Evolutionary conservation across 2,113 vertebrate species (phyloP).

Genomic region (Chionomys nivalis): DNA sequence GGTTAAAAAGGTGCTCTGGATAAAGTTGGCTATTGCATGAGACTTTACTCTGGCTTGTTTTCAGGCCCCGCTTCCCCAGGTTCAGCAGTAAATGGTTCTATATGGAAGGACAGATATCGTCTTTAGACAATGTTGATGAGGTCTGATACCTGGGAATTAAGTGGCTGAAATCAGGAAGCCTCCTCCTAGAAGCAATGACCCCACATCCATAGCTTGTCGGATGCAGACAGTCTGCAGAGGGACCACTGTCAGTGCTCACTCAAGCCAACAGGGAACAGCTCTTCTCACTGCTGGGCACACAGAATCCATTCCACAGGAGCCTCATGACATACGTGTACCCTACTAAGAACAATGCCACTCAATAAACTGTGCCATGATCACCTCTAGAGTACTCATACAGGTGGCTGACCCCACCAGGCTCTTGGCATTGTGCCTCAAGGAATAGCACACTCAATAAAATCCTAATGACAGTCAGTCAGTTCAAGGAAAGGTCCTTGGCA

Average conservation of each 20-base stretch:
- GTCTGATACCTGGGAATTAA: not conserved
- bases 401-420: slow-evolving; percentile 29
- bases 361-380: not conserved
- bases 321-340: not conserved
- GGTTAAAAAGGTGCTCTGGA: not conserved
- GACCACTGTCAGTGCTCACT: not conserved
- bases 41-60: not conserved
- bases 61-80: not conserved
- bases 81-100: not conserved
- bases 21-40: not conserved
- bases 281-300: not conserved
- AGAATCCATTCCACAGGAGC: not conserved
- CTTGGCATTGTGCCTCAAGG: not conserved
- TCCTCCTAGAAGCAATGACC: not conserved
- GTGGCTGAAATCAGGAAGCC: not conserved
- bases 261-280: not conserved
- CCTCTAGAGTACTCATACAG: not conserved
- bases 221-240: not conserved
- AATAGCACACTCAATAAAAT: not conserved
- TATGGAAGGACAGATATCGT: accelerated
- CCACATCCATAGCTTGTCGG: not conserved
- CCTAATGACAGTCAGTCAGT: not conserved
- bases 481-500: not conserved
- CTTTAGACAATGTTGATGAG: not conserved
- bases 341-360: not conserved